These are phyloP conservation scores for Shargacucullia verbasci DNA, from an alignment of 2,888 invertebrate genomes.

Conservation along the genomic window DNA sequence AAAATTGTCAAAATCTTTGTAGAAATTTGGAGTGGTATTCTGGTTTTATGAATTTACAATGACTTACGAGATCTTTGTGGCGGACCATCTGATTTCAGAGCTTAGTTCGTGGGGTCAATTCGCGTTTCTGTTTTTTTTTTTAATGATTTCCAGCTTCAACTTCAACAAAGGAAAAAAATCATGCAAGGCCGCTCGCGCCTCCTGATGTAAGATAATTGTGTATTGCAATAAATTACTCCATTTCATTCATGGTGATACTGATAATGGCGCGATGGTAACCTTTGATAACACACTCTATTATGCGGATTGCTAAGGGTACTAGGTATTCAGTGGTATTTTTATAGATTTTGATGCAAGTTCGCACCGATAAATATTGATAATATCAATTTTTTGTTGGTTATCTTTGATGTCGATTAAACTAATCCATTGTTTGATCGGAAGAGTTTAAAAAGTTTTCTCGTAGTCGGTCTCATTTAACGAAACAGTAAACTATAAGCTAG, in stretches of 20 bases:
- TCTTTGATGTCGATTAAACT: too few relatives aligned
- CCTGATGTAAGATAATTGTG: slow-evolving; percentile 20
- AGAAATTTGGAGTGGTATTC: too few relatives aligned
- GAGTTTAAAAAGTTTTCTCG: neutral
- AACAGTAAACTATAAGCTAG: neutral
- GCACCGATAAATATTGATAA: neutral
- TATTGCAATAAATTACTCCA: slow-evolving; percentile 16
- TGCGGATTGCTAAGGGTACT: too few relatives aligned
- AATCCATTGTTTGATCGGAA: too few relatives aligned
- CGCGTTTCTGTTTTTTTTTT: too few relatives aligned
- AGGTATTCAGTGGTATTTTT: slow-evolving; percentile 3
- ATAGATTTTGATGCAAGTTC: neutral
- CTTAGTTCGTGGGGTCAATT: too few relatives aligned
- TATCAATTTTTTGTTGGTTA: too few relatives aligned
- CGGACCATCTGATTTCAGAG: too few relatives aligned
- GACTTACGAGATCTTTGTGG: too few relatives aligned
- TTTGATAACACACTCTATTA: slow-evolving; percentile 17
- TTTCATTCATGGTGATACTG: slow-evolving; percentile 10
- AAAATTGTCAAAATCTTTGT: too few relatives aligned
- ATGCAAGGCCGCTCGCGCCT: slow-evolving; percentile 9
- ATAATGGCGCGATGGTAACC: slow-evolving; percentile 16
- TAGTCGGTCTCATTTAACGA: neutral
- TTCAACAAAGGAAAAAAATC: slow-evolving; percentile 2
- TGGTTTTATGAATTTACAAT: too few relatives aligned
- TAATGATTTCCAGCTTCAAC: too few relatives aligned